phyloP scores from a whole-genome alignment of 2,797 vertebrate species.

The Gephyroberyx darwinii region DNA sequence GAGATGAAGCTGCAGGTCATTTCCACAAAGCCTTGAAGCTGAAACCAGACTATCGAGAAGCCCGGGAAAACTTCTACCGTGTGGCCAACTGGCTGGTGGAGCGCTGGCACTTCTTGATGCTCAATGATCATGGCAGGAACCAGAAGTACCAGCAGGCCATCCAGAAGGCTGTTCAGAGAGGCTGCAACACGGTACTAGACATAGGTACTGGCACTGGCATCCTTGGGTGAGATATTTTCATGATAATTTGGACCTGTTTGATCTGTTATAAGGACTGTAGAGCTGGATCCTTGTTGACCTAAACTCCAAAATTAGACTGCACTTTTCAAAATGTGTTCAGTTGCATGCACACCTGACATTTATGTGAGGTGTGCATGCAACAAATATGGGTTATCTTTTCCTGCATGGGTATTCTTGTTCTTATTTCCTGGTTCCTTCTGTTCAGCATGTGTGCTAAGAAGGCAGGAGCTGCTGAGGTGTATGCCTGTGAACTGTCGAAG shows the following conservation, averaged over 20 bases:
- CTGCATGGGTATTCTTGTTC: neutral
- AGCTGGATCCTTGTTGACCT: neutral
- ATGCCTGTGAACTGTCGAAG: slow-evolving; percentile 95
- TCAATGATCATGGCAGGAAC: slow-evolving; percentile 92
- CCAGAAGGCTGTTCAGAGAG: slow-evolving; percentile 86
- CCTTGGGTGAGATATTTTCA: slow-evolving; percentile 85
- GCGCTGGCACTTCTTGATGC: slow-evolving; percentile 99
- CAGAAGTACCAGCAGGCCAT: slow-evolving; percentile 90
- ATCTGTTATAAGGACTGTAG: neutral
- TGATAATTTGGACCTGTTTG: slow-evolving; percentile 26
- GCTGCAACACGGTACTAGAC: slow-evolving; percentile 92
- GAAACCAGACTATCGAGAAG: slow-evolving; percentile 90
- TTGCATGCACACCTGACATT: neutral
- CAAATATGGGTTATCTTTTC: neutral
- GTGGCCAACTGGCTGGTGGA: slow-evolving; percentile 98
- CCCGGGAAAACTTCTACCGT: slow-evolving; percentile 96
- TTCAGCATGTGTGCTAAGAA: slow-evolving; percentile 95
- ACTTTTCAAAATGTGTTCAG: neutral
- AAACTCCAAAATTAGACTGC: neutral
- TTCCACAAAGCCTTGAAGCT: slow-evolving; percentile 96
- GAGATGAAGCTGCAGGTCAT: slow-evolving; percentile 96
- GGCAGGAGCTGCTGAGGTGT: slow-evolving; percentile 89
- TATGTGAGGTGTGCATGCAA: neutral
- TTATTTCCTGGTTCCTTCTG: slow-evolving; percentile 38
- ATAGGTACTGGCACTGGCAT: slow-evolving; percentile 98